Conservation (phyloP, 1,140 invertebrate genomes). For the Dinothrombium tinctorium region DNA sequence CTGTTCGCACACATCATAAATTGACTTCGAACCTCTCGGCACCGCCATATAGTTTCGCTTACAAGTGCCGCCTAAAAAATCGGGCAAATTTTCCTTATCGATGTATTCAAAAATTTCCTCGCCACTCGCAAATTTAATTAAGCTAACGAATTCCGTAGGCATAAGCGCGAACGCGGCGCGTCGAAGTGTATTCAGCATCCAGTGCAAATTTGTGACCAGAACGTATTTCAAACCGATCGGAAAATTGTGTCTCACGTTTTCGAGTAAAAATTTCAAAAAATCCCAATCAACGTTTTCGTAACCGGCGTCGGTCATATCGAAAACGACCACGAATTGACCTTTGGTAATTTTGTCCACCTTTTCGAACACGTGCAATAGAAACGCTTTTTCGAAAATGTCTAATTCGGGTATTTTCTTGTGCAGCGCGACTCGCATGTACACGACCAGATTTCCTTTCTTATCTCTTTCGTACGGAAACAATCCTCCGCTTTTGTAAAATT, state of each 20-base stretch:
- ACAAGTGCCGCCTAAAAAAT: conserved; percentile 12
- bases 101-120: conserved; percentile 11
- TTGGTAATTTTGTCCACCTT: conserved; percentile 8
- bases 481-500: conserved; percentile 12
- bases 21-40: conserved; percentile 1
- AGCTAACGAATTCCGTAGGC: conserved; percentile 1
- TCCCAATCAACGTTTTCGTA: conserved; percentile 9
- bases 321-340: conserved; percentile 7
- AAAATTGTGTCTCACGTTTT: conserved; percentile 4
- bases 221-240: conserved; percentile 11
- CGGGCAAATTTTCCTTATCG: conserved; percentile 9
- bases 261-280: conserved; percentile 7
- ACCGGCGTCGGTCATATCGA: conserved; percentile 10
- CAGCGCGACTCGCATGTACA: conserved; percentile 9
- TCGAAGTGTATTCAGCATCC: conserved; percentile 8
- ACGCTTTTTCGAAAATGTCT: conserved; percentile 3
- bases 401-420: conserved; percentile 9
- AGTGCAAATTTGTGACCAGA: conserved; percentile 9
- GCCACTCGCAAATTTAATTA: conserved; percentile 11
- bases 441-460: conserved; percentile 2
- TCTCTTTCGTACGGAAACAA: conserved; percentile 11
- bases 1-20: not conserved
- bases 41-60: conserved; percentile 7
- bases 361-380: conserved; percentile 8
- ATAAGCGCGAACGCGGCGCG: conserved; percentile 5